Conservation (phyloP, 2,888 invertebrate genomes). For the Pheosia tremula region DNA sequence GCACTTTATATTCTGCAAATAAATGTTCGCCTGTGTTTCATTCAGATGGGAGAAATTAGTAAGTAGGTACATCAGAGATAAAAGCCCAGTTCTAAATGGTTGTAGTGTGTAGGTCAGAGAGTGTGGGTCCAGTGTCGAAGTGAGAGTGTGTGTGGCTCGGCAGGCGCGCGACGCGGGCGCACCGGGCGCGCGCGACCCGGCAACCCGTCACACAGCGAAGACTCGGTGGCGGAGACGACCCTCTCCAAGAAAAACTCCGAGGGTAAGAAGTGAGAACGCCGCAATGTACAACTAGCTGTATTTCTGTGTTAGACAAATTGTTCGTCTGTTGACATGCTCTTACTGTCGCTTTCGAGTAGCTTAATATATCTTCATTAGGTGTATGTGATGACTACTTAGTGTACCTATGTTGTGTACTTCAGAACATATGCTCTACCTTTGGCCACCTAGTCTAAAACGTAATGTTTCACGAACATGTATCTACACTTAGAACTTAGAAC, state of each 20-base stretch:
- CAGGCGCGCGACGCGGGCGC: conserved; percentile 77
- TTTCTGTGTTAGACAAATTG: conserved; percentile 58
- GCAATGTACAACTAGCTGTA: conserved; percentile 49
- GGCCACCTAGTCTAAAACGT: conserved; percentile 38
- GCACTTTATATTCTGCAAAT: too few relatives aligned
- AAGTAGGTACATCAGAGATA: neutral
- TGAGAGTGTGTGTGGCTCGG: conserved; percentile 77
- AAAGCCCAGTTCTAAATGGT: neutral
- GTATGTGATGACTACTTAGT: conserved; percentile 46
- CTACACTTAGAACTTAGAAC: conserved; percentile 44
- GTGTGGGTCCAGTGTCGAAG: conserved; percentile 62
- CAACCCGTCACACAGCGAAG: conserved; percentile 91
- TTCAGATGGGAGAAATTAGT: neutral
- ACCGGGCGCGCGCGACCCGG: conserved; percentile 68
- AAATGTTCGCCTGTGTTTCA: too few relatives aligned
- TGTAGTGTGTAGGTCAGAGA: conserved; percentile 13
- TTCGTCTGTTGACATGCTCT: conserved; percentile 65
- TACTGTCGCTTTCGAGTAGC: conserved; percentile 69
- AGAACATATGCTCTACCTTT: conserved; percentile 43
- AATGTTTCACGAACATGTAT: conserved; percentile 40
- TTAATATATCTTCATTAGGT: conserved; percentile 50
- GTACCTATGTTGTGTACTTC: conserved; percentile 37
- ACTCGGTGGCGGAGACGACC: conserved; percentile 92
- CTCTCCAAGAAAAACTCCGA: conserved; percentile 93
- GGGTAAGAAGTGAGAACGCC: conserved; percentile 86